Evolutionary conservation across 92 coral and sea anemone genomes (phyloP).

Genomic region (Actinostola sp.): DNA sequence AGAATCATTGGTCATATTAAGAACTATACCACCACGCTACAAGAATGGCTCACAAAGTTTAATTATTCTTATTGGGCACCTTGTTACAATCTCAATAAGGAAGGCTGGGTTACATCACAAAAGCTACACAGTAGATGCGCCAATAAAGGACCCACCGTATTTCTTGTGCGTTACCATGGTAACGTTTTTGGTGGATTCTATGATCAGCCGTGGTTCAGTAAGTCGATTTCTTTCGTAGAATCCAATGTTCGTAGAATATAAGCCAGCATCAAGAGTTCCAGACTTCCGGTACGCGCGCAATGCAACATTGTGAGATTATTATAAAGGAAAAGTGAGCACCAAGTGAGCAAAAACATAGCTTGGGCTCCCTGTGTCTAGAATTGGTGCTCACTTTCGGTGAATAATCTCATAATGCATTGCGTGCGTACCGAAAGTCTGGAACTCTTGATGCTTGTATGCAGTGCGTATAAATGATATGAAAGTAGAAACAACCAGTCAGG

Average conservation of each 20-base stretch:
- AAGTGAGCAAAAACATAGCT: too few species aligned
- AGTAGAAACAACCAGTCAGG: too few species aligned
- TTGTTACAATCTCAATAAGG: slow-evolving; percentile 37
- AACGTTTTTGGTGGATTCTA: slow-evolving; percentile 65
- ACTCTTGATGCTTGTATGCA: too few species aligned
- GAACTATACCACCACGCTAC: slow-evolving; percentile 30
- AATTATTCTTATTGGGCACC: slow-evolving; percentile 46
- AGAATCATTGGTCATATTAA: slow-evolving; percentile 55
- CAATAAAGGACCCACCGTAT: slow-evolving; percentile 51
- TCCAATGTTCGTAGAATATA: background rate
- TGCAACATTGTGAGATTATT: too few species aligned
- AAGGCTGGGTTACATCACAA: slow-evolving; percentile 48
- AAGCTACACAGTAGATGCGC: slow-evolving; percentile 55
- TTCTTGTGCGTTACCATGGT: slow-evolving; percentile 44
- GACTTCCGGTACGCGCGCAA: too few species aligned
- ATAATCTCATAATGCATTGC: too few species aligned
- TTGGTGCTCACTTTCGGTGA: too few species aligned
- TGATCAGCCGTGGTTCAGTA: slow-evolving; percentile 47
- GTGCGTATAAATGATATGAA: too few species aligned
- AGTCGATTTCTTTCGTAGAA: background rate
- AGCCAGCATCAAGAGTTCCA: too few species aligned
- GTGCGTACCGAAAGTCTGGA: too few species aligned
- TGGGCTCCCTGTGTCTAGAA: too few species aligned
- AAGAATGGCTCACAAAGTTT: slow-evolving; percentile 46
- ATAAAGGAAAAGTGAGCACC: too few species aligned